Conservation (phyloP, 92 coral and sea anemone genomes). For the Hydrozoanthus gracilis region DNA sequence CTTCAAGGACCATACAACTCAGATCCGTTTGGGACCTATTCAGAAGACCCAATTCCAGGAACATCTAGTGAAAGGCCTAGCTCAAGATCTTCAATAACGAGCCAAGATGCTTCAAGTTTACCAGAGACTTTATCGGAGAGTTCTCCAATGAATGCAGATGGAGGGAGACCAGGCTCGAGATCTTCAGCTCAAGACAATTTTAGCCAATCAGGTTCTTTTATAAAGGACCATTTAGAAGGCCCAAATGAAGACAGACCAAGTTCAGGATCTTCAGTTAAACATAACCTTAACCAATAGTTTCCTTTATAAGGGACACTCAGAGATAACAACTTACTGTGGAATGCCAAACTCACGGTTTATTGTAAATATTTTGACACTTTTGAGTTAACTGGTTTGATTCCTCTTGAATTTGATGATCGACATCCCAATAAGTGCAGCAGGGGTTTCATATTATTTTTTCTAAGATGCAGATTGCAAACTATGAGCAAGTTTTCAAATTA, state of each 20-base stretch:
- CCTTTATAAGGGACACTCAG: not conserved
- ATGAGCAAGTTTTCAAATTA: too few species aligned
- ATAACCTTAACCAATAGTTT: not conserved
- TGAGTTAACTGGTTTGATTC: too few species aligned
- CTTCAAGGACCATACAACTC: not conserved
- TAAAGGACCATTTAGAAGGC: not conserved
- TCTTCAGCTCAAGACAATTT: not conserved
- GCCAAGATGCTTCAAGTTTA: not conserved
- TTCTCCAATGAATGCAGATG: not conserved
- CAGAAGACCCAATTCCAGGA: not conserved
- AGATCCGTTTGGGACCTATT: not conserved
- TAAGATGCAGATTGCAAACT: too few species aligned
- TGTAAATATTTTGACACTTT: not conserved
- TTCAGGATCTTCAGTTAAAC: constrained; percentile 24
- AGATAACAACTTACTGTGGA: not conserved
- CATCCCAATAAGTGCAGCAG: too few species aligned
- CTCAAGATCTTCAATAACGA: constrained; percentile 30
- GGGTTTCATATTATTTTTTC: too few species aligned
- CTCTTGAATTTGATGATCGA: too few species aligned
- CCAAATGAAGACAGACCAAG: constrained; percentile 6
- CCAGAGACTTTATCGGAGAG: not conserved
- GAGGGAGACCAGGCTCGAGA: constrained; percentile 4
- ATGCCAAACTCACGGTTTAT: not conserved
- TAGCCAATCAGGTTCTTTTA: not conserved
- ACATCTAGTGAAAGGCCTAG: constrained; percentile 13